These are phyloP conservation scores for Ceriagrion tenellum DNA, from an alignment of 2,888 invertebrate species.

Conservation along the genomic window DNA sequence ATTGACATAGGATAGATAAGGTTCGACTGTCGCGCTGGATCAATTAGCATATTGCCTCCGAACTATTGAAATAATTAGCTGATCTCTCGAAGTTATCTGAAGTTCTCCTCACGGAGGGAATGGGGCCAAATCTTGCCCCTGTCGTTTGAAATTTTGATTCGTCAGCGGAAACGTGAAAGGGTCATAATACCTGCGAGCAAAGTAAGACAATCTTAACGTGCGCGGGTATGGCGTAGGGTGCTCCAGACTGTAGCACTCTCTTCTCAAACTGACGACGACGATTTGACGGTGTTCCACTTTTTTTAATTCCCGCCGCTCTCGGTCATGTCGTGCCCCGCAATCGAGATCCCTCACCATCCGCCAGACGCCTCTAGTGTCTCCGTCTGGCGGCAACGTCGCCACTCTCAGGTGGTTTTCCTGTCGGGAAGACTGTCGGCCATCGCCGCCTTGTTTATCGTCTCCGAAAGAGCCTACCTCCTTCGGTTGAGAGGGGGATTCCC, in stretches of 20 bases:
- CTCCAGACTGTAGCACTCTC: background rate
- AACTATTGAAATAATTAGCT: background rate
- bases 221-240: background rate
- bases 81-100: background rate
- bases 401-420: background rate
- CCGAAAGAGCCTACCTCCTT: background rate
- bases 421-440: background rate
- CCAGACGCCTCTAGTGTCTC: slow-evolving; percentile 12
- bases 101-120: background rate
- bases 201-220: background rate
- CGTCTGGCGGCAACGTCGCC: slow-evolving; percentile 8
- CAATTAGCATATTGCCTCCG: background rate
- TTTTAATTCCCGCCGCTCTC: background rate
- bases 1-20: too few species aligned
- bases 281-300: slow-evolving; percentile 28
- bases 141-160: background rate
- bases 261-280: background rate
- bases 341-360: background rate
- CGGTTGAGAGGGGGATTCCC: background rate
- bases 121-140: background rate
- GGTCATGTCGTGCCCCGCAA: background rate
- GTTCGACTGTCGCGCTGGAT: too few species aligned
- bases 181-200: background rate
- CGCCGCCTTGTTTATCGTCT: background rate
- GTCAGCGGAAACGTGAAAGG: background rate